These are phyloP conservation scores for zebrafish (Danio rerio) DNA, from an alignment of 2,113 vertebrate genomes.

Conservation along the genomic window DNA sequence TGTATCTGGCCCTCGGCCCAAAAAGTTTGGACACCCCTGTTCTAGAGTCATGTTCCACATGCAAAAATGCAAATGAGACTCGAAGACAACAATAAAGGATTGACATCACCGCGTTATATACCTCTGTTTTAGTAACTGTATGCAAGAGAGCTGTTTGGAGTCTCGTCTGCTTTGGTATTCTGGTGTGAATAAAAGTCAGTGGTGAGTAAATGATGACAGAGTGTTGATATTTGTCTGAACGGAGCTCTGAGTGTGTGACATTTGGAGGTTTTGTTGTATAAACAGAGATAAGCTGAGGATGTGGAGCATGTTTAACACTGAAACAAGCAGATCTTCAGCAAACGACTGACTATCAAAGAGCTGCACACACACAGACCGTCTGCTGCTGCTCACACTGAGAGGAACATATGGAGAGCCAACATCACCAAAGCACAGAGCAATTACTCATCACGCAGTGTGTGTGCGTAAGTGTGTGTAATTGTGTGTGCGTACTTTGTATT, in stretches of 20 bases:
- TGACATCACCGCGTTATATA: too few relatives aligned
- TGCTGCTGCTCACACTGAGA: not conserved
- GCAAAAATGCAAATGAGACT: too few relatives aligned
- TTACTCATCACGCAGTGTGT: conserved; percentile 44
- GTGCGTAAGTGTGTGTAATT: not conserved
- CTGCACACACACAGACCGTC: not conserved
- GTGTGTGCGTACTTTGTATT: too few relatives aligned
- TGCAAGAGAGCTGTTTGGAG: not conserved
- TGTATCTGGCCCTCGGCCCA: too few relatives aligned
- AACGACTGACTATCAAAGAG: conserved; percentile 3
- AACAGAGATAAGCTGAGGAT: not conserved
- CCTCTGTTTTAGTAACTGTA: not conserved
- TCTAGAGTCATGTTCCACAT: too few relatives aligned
- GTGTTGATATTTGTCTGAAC: not conserved
- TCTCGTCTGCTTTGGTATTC: not conserved
- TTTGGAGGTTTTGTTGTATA: not conserved
- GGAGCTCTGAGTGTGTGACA: not conserved
- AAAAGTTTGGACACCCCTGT: too few relatives aligned
- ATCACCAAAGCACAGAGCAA: conserved; percentile 26
- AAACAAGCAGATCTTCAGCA: not conserved
- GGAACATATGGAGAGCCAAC: conserved; percentile 4
- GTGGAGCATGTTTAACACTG: conserved; percentile 4
- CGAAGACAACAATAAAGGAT: too few relatives aligned
- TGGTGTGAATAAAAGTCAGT: not conserved
- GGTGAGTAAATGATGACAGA: not conserved